Conservation (phyloP, 2,888 invertebrate species). For the Cyclophora punctaria region DNA sequence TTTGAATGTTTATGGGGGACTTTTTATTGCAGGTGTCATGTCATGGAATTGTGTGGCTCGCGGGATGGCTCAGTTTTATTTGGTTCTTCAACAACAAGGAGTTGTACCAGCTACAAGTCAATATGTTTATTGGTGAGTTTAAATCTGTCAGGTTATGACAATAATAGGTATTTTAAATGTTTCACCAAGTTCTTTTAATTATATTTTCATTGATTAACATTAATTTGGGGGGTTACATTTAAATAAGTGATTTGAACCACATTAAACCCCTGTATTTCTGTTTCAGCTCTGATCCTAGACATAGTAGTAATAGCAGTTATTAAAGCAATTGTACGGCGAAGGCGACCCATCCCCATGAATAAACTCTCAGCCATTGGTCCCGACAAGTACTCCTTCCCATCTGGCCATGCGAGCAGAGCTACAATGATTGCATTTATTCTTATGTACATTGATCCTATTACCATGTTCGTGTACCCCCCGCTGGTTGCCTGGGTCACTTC, state of each 20-base stretch:
- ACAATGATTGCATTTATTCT: constrained; percentile 85
- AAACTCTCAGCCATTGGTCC: constrained; percentile 85
- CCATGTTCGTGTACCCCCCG: constrained; percentile 76
- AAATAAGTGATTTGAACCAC: too few relatives aligned
- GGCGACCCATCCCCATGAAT: constrained; percentile 81
- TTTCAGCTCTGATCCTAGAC: constrained; percentile 87
- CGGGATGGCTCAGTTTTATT: constrained; percentile 83
- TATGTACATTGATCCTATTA: constrained; percentile 76
- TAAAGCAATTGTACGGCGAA: constrained; percentile 85
- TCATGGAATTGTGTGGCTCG: constrained; percentile 91
- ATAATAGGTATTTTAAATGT: too few relatives aligned
- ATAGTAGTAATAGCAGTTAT: constrained; percentile 83
- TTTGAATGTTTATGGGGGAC: too few relatives aligned
- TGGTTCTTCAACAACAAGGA: constrained; percentile 82
- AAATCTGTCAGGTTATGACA: too few relatives aligned
- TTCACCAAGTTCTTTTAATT: too few relatives aligned
- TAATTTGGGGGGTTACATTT: too few relatives aligned
- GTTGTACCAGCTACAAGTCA: constrained; percentile 87
- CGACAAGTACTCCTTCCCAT: constrained; percentile 94
- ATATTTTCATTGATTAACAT: too few relatives aligned
- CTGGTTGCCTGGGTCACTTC: constrained; percentile 83
- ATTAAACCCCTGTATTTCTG: constrained; percentile 9
- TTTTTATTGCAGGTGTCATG: constrained; percentile 81
- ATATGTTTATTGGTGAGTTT: constrained; percentile 84
- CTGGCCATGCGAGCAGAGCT: constrained; percentile 93